These are phyloP conservation scores for Myrmecobius fasciatus DNA, from an alignment of 2,113 vertebrate species.

Conservation along the genomic window DNA sequence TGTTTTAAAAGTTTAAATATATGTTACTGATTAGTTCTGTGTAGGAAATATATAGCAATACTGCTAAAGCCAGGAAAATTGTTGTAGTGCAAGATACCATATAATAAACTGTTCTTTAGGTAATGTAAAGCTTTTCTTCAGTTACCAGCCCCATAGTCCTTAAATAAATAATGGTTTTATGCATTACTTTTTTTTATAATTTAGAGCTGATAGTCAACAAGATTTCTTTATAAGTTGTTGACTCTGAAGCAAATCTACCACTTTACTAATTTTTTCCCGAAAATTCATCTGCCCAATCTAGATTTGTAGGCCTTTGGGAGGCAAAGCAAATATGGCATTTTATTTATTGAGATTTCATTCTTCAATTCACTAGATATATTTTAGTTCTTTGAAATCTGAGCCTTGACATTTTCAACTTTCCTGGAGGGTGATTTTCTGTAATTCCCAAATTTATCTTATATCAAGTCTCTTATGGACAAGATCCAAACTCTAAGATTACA, in stretches of 20 bases:
- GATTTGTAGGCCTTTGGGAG: not conserved
- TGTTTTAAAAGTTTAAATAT: not conserved
- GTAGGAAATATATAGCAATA: not conserved
- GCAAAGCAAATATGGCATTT: not conserved
- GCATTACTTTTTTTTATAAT: not conserved
- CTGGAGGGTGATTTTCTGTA: not conserved
- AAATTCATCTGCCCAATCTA: not conserved
- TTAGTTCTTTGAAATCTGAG: not conserved
- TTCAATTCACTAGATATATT: not conserved
- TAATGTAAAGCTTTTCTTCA: not conserved
- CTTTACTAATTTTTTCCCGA: not conserved
- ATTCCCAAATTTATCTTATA: not conserved
- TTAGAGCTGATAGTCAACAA: not conserved
- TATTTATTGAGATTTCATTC: not conserved
- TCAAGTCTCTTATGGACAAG: conserved; percentile 22
- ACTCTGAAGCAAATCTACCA: not conserved
- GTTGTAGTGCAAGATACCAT: not conserved
- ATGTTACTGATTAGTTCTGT: not conserved
- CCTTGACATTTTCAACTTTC: not conserved
- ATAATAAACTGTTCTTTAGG: not conserved
- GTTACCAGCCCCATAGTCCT: not conserved
- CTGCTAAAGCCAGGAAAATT: not conserved
- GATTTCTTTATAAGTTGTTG: not conserved
- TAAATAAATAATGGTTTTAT: not conserved
- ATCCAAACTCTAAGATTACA: conserved; percentile 2